Base-by-base conservation (phyloP, 2,888 invertebrate genomes). In the Alcis repandata region DNA sequence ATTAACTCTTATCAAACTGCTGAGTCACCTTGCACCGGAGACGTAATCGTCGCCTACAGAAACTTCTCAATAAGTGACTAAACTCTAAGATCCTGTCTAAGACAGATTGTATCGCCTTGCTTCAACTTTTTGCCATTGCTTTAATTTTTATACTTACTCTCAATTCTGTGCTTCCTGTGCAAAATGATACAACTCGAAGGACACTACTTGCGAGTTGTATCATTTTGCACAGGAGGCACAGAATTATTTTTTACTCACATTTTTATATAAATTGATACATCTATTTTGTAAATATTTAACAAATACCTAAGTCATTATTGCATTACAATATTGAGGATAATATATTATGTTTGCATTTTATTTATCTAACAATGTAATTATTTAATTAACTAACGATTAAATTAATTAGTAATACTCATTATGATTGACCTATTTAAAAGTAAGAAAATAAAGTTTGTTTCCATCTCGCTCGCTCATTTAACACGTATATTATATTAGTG, bases 71-170 rank as follows among this genome's bases (percentile, higher is more conserved):
- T 49, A 49, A 56, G 41, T 36, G 40, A 38, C 43, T 57, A 57
- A 62, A 56, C 51, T 62, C 62, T 17, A 3, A 57, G 43, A 62
- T 62, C 62, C 62, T 60, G 60, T 52, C 43, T 51, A 8, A 48
- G 9, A 13, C 40, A 40, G 32, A 40, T 15, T 49, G 20, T 38
- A 17, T 33, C 17, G 11, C 11, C 11, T 32, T 49, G 49, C 8
- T 27, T 11, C 19, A 2, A n/a, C n/a, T 4, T 2, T 4, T 0
- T 6, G n/a, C 2, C 19, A 10, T 3, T 43, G 10, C 10, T 9
- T 43, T 15, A 6, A 15, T 19, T 17, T 43, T 8, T 10, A 7
- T 17, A n/a, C n/a, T n/a, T n/a, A n/a, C n/a, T n/a, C n/a, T n/a
- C n/a, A n/a, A n/a, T n/a, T n/a, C n/a, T n/a, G n/a, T n/a, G n/a